Conservation (phyloP, 2,113 vertebrate genomes). For the Cynocephalus volans region DNA sequence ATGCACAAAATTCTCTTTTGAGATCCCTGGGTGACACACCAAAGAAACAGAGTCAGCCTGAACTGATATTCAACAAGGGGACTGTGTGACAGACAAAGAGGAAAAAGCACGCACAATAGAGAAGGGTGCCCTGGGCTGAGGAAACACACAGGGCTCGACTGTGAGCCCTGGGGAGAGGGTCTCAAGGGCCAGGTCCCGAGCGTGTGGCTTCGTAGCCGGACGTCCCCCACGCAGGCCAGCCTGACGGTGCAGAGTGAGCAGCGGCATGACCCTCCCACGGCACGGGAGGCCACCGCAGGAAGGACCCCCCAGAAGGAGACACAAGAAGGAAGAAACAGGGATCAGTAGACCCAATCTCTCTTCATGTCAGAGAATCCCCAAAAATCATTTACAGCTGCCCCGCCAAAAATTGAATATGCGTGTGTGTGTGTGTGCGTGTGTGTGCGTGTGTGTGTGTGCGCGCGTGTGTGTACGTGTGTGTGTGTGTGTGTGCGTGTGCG, state of each 20-base stretch:
- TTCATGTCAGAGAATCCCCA: background rate
- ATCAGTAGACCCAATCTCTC: background rate
- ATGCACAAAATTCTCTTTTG: background rate
- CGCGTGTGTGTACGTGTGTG: too few species aligned
- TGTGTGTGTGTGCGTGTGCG: too few species aligned
- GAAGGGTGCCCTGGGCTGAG: background rate
- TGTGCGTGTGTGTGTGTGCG: too few species aligned
- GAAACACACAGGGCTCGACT: background rate
- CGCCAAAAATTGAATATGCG: background rate
- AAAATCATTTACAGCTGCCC: background rate
- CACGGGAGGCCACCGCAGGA: background rate
- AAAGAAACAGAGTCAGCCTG: background rate
- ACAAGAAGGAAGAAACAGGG: background rate
- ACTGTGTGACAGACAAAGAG: background rate
- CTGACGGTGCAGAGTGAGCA: background rate
- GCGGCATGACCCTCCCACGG: background rate
- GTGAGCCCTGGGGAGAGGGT: background rate
- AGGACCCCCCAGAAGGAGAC: background rate
- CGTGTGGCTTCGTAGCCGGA: background rate
- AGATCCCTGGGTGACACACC: background rate
- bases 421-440: background rate
- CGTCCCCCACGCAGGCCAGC: background rate
- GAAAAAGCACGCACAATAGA: background rate
- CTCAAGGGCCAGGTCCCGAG: background rate
- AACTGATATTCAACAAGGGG: background rate